Evolutionary conservation across 2,797 vertebrate genomes (phyloP).

Genomic region (Danio kyathit): DNA sequence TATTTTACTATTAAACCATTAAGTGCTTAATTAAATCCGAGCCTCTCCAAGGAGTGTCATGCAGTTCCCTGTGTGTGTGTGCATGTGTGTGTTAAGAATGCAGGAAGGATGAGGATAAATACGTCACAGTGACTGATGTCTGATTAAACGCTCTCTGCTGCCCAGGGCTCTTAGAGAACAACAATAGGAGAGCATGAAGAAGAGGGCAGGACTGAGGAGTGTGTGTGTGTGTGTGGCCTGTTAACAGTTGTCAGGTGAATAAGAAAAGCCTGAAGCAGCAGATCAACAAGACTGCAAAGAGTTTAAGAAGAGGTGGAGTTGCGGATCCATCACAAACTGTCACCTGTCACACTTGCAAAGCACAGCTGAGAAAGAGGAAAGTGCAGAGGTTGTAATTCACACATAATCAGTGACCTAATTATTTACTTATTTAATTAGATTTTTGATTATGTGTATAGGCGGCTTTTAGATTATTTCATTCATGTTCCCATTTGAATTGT

Average conservation of each 20-base stretch:
- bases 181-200: constrained; percentile 10
- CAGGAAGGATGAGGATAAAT: neutral
- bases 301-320: neutral
- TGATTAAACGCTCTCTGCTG: neutral
- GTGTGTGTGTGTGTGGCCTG: constrained; percentile 4
- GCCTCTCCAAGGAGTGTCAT: neutral
- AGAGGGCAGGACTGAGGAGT: neutral
- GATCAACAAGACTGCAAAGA: neutral
- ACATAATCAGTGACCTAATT: too few relatives aligned
- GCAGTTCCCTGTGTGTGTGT: neutral
- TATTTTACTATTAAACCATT: neutral
- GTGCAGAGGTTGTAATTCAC: neutral
- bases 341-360: neutral
- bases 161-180: neutral
- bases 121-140: constrained; percentile 1
- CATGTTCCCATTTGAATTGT: too few relatives aligned
- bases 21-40: neutral
- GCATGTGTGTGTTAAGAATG: neutral
- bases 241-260: constrained; percentile 9
- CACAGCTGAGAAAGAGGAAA: neutral
- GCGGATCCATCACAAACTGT: neutral
- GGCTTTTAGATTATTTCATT: too few relatives aligned
- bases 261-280: constrained; percentile 14
- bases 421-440: too few relatives aligned
- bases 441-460: too few relatives aligned